Base-by-base conservation (phyloP, 2,888 invertebrate genomes). In the Rotaria socialis region DNA sequence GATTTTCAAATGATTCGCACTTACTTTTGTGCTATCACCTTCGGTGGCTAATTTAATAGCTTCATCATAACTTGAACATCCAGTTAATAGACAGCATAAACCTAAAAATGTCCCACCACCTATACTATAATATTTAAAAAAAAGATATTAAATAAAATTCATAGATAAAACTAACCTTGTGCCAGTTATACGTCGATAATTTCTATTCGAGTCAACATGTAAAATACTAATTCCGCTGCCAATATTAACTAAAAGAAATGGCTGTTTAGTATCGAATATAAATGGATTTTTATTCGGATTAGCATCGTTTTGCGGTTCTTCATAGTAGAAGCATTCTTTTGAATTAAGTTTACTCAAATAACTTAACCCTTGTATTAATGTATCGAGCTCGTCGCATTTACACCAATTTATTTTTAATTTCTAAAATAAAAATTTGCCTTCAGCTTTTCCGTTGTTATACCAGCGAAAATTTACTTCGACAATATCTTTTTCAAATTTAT, bases 31-130 rank as follows among this genome's bases (percentile, higher is more conserved):
- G 91, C 95, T 96, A 92, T 98, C 97, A 0, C 98, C 98, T 85
- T 94, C 93, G 0, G 96, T 95, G 0, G 98, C 98, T 87, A 98
- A 92, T 88, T 95, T 94, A 87, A 98, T 96, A 14, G 97, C 97
- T 91, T 98, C 97, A 91, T 98, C 98, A 92, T 97, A 98, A 80
- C 95, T 94, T 89, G 95, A 94, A 92, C 97, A 97, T 85, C 96
- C 96, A 4, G 97, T 98, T 86, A 98, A 93, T 27, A 98, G 93
- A 90, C 96, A 96, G 92, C 97, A 98, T 50, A 98, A 93, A 0
- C 98, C 98, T 22, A 97, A 94, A 93, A 98, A 98, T 88, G 97
- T 98, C 60, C 97, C 98, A 60, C 98, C 98, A 85, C 98, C 98
- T 90, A 98, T 93, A 93, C 97, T 97, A 80, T n/a, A 80, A 80